Evolutionary conservation across 1,140 invertebrate genomes (phyloP).

Genomic region (Dreissena polymorpha): DNA sequence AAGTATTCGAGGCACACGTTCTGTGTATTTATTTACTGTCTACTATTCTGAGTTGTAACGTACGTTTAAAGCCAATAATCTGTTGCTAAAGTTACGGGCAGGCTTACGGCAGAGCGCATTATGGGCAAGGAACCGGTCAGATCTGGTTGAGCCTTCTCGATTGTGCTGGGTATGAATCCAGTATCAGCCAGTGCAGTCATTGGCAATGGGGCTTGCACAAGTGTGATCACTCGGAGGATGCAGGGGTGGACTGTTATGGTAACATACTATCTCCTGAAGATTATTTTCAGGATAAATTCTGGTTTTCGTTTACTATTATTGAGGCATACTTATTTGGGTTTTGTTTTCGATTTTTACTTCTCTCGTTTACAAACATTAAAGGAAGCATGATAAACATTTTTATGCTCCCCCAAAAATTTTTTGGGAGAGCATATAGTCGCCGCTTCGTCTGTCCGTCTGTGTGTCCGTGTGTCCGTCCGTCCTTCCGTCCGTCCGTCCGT

Average conservation of each 20-base stretch:
- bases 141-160: neutral
- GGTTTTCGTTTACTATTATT: no score
- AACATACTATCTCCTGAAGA: neutral
- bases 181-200: neutral
- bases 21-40: neutral
- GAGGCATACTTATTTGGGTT: no score
- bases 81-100: neutral
- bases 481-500: no score
- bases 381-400: no score
- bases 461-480: no score
- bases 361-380: no score
- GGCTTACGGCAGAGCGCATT: neutral
- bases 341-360: no score
- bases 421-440: no score
- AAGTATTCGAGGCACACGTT: no score
- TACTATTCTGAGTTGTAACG: neutral
- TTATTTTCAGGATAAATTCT: no score
- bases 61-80: neutral
- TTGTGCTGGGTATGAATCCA: conserved; percentile 17
- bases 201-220: neutral
- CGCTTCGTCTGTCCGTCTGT: no score
- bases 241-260: conserved; percentile 42
- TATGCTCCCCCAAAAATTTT: no score
- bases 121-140: neutral
- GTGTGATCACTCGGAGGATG: conserved; percentile 3